Percentiles rank a stretch among this genome's conserved stretches.
Conservation (phyloP, 2,113 vertebrate genomes). For the Aegotheles bennettii region DNA sequence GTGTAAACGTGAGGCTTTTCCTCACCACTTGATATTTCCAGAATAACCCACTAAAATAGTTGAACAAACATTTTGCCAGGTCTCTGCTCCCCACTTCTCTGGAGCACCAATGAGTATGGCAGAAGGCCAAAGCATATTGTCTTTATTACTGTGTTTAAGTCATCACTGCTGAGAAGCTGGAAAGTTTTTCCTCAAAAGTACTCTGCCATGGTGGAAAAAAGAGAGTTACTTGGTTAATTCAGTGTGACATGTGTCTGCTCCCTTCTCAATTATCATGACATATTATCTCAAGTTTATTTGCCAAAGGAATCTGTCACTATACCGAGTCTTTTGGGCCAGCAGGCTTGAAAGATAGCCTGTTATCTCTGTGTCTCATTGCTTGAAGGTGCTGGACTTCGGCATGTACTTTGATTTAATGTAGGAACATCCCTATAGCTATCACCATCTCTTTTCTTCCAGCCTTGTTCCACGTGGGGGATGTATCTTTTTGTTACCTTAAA, state of each 20-base stretch:
- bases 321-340: not conserved
- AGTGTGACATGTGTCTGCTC: not conserved
- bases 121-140: not conserved
- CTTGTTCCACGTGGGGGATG: not conserved
- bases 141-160: not conserved
- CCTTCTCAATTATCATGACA: slow-evolving; percentile 7
- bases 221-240: not conserved
- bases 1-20: not conserved
- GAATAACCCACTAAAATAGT: not conserved
- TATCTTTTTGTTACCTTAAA: not conserved
- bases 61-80: not conserved
- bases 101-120: not conserved
- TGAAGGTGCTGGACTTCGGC: not conserved
- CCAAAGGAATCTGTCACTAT: not conserved
- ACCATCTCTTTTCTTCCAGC: not conserved
- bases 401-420: not conserved
- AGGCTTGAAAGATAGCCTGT: not conserved
- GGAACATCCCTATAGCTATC: not conserved
- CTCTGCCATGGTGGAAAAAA: not conserved
- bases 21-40: not conserved
- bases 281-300: not conserved
- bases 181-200: not conserved
- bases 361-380: not conserved
- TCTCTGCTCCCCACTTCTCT: not conserved
- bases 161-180: not conserved